These are phyloP conservation scores for Tetranychus cinnabarinus DNA, from an alignment of 1,140 invertebrate species.

Conservation along the genomic window DNA sequence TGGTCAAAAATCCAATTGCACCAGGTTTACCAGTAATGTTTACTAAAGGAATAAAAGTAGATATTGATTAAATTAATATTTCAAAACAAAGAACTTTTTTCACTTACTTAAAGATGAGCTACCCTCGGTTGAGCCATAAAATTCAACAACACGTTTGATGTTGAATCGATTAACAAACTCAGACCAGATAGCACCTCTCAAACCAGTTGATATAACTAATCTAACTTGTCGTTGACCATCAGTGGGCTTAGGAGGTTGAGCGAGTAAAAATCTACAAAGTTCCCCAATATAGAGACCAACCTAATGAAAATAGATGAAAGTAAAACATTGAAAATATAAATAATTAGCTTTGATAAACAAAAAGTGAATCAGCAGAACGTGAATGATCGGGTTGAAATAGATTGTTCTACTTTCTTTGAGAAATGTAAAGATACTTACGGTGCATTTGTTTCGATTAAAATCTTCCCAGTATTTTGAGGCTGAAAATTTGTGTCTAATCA, in stretches of 20 bases:
- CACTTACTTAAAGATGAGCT: slow-evolving; percentile 22
- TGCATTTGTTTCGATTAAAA: slow-evolving; percentile 81
- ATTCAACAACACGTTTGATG: slow-evolving; percentile 24
- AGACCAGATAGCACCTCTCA: slow-evolving; percentile 82
- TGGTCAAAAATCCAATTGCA: slow-evolving; percentile 80
- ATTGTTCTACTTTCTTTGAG: background rate
- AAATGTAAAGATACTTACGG: slow-evolving; percentile 25
- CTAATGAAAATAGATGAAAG: slow-evolving; percentile 39
- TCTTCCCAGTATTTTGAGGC: slow-evolving; percentile 83
- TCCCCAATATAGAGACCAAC: slow-evolving; percentile 95
- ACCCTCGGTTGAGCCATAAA: slow-evolving; percentile 29
- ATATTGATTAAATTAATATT: background rate
- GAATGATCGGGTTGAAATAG: background rate
- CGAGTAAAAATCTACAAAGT: slow-evolving; percentile 86
- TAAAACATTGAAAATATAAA: background rate
- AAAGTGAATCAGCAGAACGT: slow-evolving; percentile 25
- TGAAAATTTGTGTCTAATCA: slow-evolving; percentile 79
- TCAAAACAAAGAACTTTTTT: background rate
- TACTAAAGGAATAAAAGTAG: slow-evolving; percentile 18
- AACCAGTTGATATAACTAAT: slow-evolving; percentile 79
- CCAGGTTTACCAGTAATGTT: slow-evolving; percentile 76
- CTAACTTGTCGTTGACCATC: slow-evolving; percentile 60
- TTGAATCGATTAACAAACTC: slow-evolving; percentile 49
- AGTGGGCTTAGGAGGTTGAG: slow-evolving; percentile 44
- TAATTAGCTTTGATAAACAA: slow-evolving; percentile 12